Conservation (phyloP, 2,113 vertebrate species). For the Phalacrocorax pelagicus region DNA sequence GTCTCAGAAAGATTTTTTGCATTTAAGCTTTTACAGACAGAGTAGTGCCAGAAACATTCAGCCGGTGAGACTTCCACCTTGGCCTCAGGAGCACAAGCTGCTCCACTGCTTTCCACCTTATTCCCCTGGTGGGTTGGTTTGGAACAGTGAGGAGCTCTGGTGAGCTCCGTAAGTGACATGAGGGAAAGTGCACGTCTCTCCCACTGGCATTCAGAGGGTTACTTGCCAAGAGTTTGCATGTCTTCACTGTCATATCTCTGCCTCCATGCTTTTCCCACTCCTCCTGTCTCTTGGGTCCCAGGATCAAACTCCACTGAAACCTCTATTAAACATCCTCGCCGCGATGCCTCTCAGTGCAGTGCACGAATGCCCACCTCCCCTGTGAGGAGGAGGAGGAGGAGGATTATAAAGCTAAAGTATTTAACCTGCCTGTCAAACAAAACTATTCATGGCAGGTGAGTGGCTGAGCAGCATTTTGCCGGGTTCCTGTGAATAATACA, state of each 20-base stretch:
- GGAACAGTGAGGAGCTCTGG: background rate
- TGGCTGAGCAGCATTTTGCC: background rate
- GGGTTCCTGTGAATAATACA: background rate
- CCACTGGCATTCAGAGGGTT: background rate
- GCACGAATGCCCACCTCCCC: background rate
- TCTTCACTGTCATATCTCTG: background rate
- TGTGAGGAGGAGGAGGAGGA: background rate
- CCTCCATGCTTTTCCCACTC: background rate
- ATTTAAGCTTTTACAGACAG: background rate
- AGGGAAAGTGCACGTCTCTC: fast-evolving
- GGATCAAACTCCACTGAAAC: background rate
- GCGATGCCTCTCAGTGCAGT: background rate
- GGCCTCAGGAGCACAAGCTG: background rate
- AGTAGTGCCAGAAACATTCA: background rate
- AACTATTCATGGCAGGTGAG: background rate
- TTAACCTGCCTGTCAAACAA: constrained; percentile 30
- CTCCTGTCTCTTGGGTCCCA: background rate
- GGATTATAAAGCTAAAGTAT: background rate
- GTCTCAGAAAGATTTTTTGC: background rate
- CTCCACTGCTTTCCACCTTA: background rate
- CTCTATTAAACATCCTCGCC: background rate
- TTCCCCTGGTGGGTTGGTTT: fast-evolving
- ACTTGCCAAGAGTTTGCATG: background rate
- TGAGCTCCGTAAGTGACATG: background rate
- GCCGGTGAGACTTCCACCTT: background rate